Conservation (phyloP, 2,113 vertebrate genomes). For the Agapornis roseicollis region DNA sequence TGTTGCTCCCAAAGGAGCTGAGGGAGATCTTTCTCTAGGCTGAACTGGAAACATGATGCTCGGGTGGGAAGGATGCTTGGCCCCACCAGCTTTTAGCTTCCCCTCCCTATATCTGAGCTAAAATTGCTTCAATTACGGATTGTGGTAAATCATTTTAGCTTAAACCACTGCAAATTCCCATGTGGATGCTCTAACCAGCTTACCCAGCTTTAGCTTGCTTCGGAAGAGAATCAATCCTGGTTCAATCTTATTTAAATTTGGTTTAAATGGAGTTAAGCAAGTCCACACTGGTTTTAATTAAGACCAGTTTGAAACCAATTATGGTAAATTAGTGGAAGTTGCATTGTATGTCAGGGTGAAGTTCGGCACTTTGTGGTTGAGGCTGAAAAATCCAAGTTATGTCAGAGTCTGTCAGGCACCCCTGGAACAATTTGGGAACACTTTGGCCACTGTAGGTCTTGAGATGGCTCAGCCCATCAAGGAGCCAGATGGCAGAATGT, state of each 20-base stretch:
- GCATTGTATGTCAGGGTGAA: not conserved
- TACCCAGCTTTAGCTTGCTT: slow-evolving; percentile 16
- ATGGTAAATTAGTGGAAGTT: not conserved
- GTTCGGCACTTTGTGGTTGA: not conserved
- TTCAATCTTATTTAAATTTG: not conserved
- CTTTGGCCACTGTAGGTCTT: not conserved
- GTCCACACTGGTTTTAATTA: slow-evolving; percentile 34
- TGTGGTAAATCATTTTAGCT: slow-evolving; percentile 37
- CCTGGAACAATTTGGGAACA: not conserved
- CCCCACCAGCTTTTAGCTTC: not conserved
- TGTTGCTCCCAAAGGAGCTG: not conserved
- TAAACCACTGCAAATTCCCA: slow-evolving; percentile 11
- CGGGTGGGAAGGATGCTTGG: not conserved
- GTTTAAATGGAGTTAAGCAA: slow-evolving; percentile 29
- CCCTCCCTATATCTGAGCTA: not conserved
- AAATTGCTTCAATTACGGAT: slow-evolving; percentile 45
- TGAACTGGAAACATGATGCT: slow-evolving; percentile 1
- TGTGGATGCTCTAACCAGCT: slow-evolving; percentile 46
- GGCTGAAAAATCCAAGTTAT: not conserved
- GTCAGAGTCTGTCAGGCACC: not conserved
- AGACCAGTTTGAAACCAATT: slow-evolving; percentile 34
- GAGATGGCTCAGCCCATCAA: not conserved
- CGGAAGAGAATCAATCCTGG: not conserved
- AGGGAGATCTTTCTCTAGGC: not conserved
- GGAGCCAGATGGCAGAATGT: not conserved